Base-by-base conservation (phyloP, 2,888 invertebrate genomes). In the Heliconius aoede region DNA sequence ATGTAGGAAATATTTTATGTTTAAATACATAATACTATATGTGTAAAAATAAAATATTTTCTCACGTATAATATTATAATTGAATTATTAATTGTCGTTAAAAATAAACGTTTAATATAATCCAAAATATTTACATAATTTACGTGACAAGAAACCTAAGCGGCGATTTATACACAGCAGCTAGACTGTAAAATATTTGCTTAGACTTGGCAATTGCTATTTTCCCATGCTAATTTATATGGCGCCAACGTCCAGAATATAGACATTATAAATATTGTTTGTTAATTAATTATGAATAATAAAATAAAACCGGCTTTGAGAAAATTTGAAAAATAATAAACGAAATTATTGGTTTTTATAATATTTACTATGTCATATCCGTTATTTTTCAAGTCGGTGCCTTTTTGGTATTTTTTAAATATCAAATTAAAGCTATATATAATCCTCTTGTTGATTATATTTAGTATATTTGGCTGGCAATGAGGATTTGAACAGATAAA, bases 171-270 rank as follows among this genome's bases (percentile, higher is more conserved):
- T 51, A 28, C 51, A 68, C 26, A 68, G 5, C 11, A 1, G 7
- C 18, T 21, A 18, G 18, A 26, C 28, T 13, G 36, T 65, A 30
- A 21, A 51, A 51, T 68, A 51, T 68, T 68, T 51, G 51, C 68
- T 36, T 58, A 72, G 51, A 76, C 76, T 46, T 32, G 73, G 61
- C 60, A 68, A 61, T 65, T 28, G 40, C 32, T 64, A 76, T 76
- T n/a, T 76, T 78, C 74, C 68, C 24, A 69, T 64, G 74, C 69
- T 74, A 77, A 77, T 77, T 77, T 62, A 62, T 71, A 55, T 77
- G 71, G 69, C 69, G 77, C 71, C 58, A 32, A 32, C 13, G n/a
- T n/a, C 30, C n/a, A 32, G 60, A 73, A 61, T 26, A 2, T 61
- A 32, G 15, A 68, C 60, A 32, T n/a, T n/a, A 13, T 13, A 32